These are phyloP conservation scores for Drosophila cardini DNA, from an alignment of 1,140 invertebrate species.

Conservation along the genomic window DNA sequence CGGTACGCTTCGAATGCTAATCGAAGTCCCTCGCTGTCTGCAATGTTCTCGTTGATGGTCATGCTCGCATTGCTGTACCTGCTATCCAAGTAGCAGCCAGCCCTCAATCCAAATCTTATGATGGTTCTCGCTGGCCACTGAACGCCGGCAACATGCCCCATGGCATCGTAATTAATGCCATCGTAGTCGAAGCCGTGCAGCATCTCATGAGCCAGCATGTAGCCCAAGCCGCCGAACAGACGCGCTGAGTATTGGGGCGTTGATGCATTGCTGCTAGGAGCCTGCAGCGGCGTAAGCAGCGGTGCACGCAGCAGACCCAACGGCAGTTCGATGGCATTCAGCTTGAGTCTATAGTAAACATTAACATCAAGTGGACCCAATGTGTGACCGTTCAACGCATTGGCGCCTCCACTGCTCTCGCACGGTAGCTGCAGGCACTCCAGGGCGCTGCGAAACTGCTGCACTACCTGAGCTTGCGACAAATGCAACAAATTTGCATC, in stretches of 20 bases:
- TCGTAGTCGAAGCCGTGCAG: slow-evolving; percentile 80
- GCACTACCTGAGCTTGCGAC: slow-evolving; percentile 35
- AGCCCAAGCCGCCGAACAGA: slow-evolving; percentile 59
- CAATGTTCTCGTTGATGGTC: slow-evolving; percentile 77
- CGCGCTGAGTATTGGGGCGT: slow-evolving; percentile 10
- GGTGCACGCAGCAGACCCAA: slow-evolving; percentile 63
- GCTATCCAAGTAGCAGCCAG: slow-evolving; percentile 58
- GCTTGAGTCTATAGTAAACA: slow-evolving; percentile 73
- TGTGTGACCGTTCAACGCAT: background rate
- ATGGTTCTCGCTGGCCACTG: slow-evolving; percentile 69
- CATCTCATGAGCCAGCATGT: slow-evolving; percentile 74
- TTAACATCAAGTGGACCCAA: slow-evolving; percentile 68
- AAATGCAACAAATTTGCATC: slow-evolving; percentile 66
- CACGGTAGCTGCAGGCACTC: slow-evolving; percentile 38
- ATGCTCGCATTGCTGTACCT: slow-evolving; percentile 66
- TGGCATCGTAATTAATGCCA: slow-evolving; percentile 75
- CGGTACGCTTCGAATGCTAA: slow-evolving; percentile 62
- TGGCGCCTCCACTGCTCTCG: background rate
- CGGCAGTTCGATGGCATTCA: slow-evolving; percentile 74
- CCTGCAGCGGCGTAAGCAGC: slow-evolving; percentile 20
- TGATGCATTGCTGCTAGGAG: background rate
- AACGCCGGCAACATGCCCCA: slow-evolving; percentile 48
- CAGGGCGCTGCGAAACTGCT: slow-evolving; percentile 47
- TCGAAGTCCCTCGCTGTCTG: slow-evolving; percentile 74
- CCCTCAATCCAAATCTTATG: slow-evolving; percentile 63